Percentiles rank a stretch among this genome's conserved stretches.
These are phyloP conservation scores for fruit fly (Drosophila melanogaster) DNA, from an alignment of 1,140 invertebrate genomes.

Conservation along the genomic window Release_6_plus_ISO1_MT NT_033777.3:18181001-18181500, in stretches of 20 bases:
- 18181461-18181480: conserved; percentile 91
- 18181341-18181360: conserved; percentile 88
- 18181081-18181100: conserved; percentile 56
- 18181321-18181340: conserved; percentile 89
- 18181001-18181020: conserved; percentile 87
- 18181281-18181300: conserved; percentile 86
- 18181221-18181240: conserved; percentile 87
- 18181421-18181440: conserved; percentile 88
- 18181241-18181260: conserved; percentile 91
- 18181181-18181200: conserved; percentile 89
- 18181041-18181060: conserved; percentile 86
- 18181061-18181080: conserved; percentile 85
- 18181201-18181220: conserved; percentile 89
- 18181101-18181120: background rate
- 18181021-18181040: conserved; percentile 90
- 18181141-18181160: conserved; percentile 84
- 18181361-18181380: conserved; percentile 94
- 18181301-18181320: conserved; percentile 86
- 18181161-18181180: conserved; percentile 87
- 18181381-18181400: conserved; percentile 93
- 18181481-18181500: conserved; percentile 92
- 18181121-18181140: background rate
- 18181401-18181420: conserved; percentile 89
- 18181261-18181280: conserved; percentile 90
- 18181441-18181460: conserved; percentile 85